A percentile compares a stretch with the other conserved stretches of the same genome.
These are phyloP conservation scores for Chelonus insularis DNA, from an alignment of 1,140 invertebrate genomes.

Conservation along the genomic window DNA sequence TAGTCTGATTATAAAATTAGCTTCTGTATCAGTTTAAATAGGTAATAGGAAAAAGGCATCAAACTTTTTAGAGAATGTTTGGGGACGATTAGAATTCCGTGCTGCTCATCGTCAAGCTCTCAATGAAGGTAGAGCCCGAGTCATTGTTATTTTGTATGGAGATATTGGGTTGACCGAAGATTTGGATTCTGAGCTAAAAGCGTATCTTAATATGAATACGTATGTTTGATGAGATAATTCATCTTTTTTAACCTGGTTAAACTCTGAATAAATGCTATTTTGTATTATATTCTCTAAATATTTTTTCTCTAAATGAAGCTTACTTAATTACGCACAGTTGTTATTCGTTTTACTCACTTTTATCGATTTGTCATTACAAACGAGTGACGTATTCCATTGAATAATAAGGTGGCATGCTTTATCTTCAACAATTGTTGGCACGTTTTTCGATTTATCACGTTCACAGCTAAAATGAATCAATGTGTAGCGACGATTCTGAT, in stretches of 20 bases:
- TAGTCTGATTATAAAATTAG: no score
- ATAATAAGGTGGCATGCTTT: slow-evolving; percentile 57
- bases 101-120: slow-evolving; percentile 78
- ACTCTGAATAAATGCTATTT: no score
- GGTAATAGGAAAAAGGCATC: no score
- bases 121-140: slow-evolving; percentile 69
- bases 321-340: no score
- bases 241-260: no score
- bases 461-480: slow-evolving; percentile 60
- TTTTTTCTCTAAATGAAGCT: no score
- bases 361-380: slow-evolving; percentile 53
- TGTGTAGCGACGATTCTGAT: slow-evolving; percentile 48
- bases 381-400: slow-evolving; percentile 56
- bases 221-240: slow-evolving; percentile 85
- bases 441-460: slow-evolving; percentile 43
- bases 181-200: slow-evolving; percentile 74
- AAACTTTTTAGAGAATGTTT: slow-evolving; percentile 80
- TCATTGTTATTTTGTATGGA: slow-evolving; percentile 79
- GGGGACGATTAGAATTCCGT: slow-evolving; percentile 84
- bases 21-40: no score
- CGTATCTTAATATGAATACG: slow-evolving; percentile 82
- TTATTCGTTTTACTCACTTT: background rate
- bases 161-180: slow-evolving; percentile 69
- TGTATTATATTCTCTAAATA: no score
- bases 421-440: slow-evolving; percentile 54